Percentiles rank a stretch among this genome's conserved stretches.
Evolutionary conservation across 2,888 invertebrate genomes (phyloP).

Genomic region (Napeogenes sylphis): DNA sequence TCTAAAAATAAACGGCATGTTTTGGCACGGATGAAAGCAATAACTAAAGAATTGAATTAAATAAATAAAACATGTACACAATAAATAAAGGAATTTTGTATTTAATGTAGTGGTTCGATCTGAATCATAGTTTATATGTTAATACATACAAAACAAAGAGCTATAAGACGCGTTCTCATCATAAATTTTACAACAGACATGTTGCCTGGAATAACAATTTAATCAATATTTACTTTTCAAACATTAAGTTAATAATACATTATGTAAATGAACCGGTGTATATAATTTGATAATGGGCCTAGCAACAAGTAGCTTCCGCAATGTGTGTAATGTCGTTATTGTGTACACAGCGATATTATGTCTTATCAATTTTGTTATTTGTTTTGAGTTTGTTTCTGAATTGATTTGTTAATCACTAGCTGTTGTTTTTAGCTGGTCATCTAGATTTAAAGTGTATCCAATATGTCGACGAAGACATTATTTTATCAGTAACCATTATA

Average conservation of each 20-base stretch:
- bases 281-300: slow-evolving; percentile 9
- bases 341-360: no score
- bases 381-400: no score
- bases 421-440: no score
- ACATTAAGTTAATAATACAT: slow-evolving; percentile 11
- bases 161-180: slow-evolving; percentile 11
- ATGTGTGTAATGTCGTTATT: neutral
- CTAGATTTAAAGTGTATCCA: no score
- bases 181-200: slow-evolving; percentile 5
- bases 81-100: neutral
- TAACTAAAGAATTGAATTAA: no score
- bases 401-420: no score
- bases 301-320: slow-evolving; percentile 7
- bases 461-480: no score
- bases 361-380: no score
- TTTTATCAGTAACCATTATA: no score
- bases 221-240: slow-evolving; percentile 9
- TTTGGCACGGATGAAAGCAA: no score
- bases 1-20: no score
- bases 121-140: slow-evolving; percentile 12
- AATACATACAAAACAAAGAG: slow-evolving; percentile 9
- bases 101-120: neutral
- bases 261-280: slow-evolving; percentile 1
- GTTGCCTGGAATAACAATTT: slow-evolving; percentile 1
- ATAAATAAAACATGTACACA: no score